These are phyloP conservation scores for Hirtodrosophila alboralis DNA, from an alignment of 2,888 invertebrate species.

Conservation along the genomic window DNA sequence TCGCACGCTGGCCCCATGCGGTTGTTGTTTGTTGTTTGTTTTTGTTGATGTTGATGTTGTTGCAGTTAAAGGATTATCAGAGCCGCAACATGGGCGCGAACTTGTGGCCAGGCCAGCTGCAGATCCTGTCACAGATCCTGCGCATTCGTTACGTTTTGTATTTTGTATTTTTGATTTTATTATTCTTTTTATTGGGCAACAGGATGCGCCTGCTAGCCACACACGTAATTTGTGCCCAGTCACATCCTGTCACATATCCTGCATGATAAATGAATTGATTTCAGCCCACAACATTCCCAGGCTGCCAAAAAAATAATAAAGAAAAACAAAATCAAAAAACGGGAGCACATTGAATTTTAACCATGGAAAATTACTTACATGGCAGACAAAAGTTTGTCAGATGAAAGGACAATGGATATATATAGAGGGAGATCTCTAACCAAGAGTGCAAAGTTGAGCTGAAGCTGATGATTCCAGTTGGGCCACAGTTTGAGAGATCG, in stretches of 20 bases:
- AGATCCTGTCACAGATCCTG: constrained; percentile 1
- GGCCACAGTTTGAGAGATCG: too few relatives aligned
- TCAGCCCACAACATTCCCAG: constrained; percentile 56
- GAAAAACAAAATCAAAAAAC: too few relatives aligned
- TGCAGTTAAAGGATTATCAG: constrained; percentile 67
- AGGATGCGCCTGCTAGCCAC: constrained; percentile 38
- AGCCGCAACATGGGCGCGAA: constrained; percentile 74
- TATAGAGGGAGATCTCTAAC: too few relatives aligned
- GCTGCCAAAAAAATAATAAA: too few relatives aligned
- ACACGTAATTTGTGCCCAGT: constrained; percentile 49
- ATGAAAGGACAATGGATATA: too few relatives aligned
- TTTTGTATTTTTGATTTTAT: constrained; percentile 9
- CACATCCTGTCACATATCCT: constrained; percentile 65
- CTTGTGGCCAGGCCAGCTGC: constrained; percentile 55
- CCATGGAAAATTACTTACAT: constrained; percentile 19
- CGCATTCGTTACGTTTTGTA: constrained; percentile 38
- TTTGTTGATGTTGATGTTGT: constrained; percentile 34
- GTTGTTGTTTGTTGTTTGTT: constrained; percentile 50
- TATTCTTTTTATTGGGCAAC: constrained; percentile 20
- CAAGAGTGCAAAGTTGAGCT: too few relatives aligned
- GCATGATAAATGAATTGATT: constrained; percentile 57
- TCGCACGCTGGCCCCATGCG: constrained; percentile 31
- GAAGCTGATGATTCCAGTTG: neutral
- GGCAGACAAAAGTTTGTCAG: neutral
- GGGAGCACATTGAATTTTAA: constrained; percentile 30